These are phyloP conservation scores for Ifrita kowaldi DNA, from an alignment of 2,113 vertebrate species.

Conservation along the genomic window DNA sequence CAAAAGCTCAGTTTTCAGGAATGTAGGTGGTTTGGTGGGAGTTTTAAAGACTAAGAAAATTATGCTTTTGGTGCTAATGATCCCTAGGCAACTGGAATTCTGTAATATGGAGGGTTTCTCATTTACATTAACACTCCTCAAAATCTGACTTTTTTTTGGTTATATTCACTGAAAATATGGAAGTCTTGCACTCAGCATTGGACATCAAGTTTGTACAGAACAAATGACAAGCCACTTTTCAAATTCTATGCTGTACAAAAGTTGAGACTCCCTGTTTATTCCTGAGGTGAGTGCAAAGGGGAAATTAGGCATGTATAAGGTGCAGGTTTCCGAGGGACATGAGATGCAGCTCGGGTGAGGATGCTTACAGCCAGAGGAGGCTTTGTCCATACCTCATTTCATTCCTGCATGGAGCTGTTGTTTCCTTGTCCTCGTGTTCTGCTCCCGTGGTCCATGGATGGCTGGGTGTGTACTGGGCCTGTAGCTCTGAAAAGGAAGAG, in stretches of 20 bases:
- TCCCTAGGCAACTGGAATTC: conserved; percentile 45
- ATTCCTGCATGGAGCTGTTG: not conserved
- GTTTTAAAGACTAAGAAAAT: not conserved
- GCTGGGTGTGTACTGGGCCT: not conserved
- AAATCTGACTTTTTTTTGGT: not conserved
- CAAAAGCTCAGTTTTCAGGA: not conserved
- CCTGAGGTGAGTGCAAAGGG: not conserved
- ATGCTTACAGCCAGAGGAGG: not conserved
- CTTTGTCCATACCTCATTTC: not conserved
- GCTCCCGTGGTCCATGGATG: fast-evolving
- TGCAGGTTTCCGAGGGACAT: not conserved
- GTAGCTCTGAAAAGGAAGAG: not conserved
- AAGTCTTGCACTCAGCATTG: not conserved
- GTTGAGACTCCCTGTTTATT: not conserved
- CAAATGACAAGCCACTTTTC: not conserved
- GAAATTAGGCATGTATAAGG: fast-evolving
- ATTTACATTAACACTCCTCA: not conserved
- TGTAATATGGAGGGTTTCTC: not conserved
- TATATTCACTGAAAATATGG: not conserved
- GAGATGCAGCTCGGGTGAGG: not conserved
- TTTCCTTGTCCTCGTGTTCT: not conserved
- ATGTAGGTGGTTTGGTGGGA: conserved; percentile 50
- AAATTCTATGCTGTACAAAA: not conserved
- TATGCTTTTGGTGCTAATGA: conserved; percentile 9
- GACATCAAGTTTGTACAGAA: not conserved